phyloP scores from a whole-genome alignment of 2,113 vertebrate species.

The Centrocercus urophasianus region DNA sequence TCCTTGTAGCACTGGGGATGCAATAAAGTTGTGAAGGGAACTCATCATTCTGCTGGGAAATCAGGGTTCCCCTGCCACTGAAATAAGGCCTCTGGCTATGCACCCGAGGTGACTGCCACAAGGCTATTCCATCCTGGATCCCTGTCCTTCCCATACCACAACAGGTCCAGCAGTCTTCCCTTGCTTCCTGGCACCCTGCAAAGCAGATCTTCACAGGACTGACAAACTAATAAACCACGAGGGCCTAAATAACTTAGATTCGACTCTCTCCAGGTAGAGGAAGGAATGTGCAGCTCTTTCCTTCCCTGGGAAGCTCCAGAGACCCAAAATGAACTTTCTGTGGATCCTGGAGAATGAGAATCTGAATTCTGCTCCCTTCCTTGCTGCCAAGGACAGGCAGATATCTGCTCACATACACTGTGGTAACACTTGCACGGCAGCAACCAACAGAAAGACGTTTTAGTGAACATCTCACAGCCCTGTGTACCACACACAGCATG shows the following conservation, averaged over 20 bases:
- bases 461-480: neutral
- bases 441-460: neutral
- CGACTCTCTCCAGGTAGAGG: neutral
- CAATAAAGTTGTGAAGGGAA: conserved; percentile 19
- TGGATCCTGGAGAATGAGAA: neutral
- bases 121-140: neutral
- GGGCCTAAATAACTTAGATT: neutral
- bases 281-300: neutral
- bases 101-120: neutral
- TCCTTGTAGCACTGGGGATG: neutral
- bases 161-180: neutral
- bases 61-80: neutral
- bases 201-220: neutral
- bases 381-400: neutral
- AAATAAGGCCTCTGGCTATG: neutral
- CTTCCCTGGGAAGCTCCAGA: neutral
- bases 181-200: neutral
- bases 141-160: neutral
- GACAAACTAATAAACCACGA: neutral
- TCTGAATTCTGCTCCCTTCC: neutral
- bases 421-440: neutral
- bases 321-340: neutral
- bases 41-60: neutral
- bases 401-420: fast-evolving
- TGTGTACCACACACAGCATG: neutral